Conservation (phyloP, 2,113 vertebrate species). For the Corydoras sp. region DNA sequence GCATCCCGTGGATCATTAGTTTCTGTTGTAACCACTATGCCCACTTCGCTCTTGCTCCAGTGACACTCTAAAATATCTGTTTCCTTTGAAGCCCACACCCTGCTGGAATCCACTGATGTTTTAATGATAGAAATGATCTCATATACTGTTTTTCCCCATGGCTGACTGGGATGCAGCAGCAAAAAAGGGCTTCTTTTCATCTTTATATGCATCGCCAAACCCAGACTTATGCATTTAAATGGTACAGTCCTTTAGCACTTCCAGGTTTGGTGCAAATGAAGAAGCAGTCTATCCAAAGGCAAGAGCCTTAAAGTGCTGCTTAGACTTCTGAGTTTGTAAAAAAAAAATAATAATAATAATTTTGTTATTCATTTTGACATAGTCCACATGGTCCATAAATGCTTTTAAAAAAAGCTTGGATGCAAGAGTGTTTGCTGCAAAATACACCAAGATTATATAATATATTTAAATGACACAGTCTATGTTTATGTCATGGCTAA, state of each 20-base stretch:
- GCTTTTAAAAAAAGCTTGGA: no score
- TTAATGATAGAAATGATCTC: conserved; percentile 70
- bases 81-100: conserved; percentile 61
- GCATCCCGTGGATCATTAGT: conserved; percentile 10
- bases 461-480: no score
- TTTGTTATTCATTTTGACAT: no score
- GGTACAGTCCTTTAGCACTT: conserved; percentile 50
- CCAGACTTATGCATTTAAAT: conserved; percentile 71
- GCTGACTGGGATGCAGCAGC: conserved; percentile 41
- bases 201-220: conserved; percentile 54
- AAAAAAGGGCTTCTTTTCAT: conserved; percentile 57
- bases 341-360: no score
- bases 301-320: not conserved
- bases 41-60: conserved; percentile 1
- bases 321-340: no score
- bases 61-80: conserved; percentile 36
- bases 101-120: conserved; percentile 65
- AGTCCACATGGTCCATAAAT: not conserved
- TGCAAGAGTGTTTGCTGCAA: no score
- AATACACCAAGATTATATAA: no score
- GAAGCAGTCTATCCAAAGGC: conserved; percentile 44
- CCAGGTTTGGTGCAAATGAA: conserved; percentile 29
- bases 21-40: not conserved
- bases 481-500: no score
- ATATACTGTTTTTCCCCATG: conserved; percentile 55